These are phyloP conservation scores for Tribolium madens DNA, from an alignment of 1,140 invertebrate genomes.

Conservation along the genomic window DNA sequence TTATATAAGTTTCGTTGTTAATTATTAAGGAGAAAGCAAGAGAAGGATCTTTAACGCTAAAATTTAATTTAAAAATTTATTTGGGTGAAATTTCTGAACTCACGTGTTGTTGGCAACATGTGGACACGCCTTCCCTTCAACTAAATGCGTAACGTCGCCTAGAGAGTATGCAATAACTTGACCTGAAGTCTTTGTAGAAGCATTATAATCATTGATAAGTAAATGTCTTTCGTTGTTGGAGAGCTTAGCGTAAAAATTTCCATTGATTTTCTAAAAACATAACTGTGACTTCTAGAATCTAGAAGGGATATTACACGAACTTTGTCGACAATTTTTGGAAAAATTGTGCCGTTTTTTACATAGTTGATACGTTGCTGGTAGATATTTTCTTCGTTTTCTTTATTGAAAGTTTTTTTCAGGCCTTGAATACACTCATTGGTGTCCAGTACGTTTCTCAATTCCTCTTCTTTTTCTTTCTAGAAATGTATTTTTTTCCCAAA, in stretches of 20 bases:
- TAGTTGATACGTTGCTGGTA: constrained; percentile 55
- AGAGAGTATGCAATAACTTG: constrained; percentile 16
- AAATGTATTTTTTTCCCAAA: background rate
- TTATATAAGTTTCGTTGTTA: constrained; percentile 51
- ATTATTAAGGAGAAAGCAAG: constrained; percentile 56
- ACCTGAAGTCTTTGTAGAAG: constrained; percentile 18
- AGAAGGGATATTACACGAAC: background rate
- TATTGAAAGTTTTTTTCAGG: constrained; percentile 50
- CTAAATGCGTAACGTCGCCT: constrained; percentile 57
- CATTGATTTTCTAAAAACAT: constrained; percentile 52
- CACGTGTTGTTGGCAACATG: constrained; percentile 53
- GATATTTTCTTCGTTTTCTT: constrained; percentile 53
- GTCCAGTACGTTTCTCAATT: constrained; percentile 54
- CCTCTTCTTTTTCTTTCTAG: constrained; percentile 55
- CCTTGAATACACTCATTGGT: constrained; percentile 57
- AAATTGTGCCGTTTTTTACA: constrained; percentile 52
- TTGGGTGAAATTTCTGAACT: background rate
- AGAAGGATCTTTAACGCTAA: constrained; percentile 50
- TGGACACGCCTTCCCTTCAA: constrained; percentile 57
- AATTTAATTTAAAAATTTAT: background rate
- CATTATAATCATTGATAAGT: constrained; percentile 47
- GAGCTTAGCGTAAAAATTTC: constrained; percentile 51
- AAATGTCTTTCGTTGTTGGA: constrained; percentile 55
- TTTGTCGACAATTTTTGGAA: constrained; percentile 54
- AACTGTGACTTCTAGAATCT: background rate